phyloP scores from a whole-genome alignment of 2,797 vertebrate species.

The Acanthiza pusilla region DNA sequence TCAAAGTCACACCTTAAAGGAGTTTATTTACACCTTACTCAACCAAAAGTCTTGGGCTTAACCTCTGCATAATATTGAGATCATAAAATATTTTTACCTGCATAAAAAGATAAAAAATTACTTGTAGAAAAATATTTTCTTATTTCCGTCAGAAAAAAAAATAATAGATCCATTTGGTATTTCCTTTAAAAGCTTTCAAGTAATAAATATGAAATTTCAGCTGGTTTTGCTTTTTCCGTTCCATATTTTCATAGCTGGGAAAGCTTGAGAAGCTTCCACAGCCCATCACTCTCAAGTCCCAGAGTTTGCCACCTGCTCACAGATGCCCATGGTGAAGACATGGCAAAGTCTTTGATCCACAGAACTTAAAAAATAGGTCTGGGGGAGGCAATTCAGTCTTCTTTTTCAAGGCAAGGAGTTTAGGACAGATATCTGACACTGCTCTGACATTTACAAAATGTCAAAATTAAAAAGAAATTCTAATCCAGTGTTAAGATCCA shows the following conservation, averaged over 20 bases:
- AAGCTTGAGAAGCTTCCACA: not conserved
- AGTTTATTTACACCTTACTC: not conserved
- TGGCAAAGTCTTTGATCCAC: not conserved
- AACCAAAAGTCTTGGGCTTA: not conserved
- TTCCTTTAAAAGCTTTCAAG: not conserved
- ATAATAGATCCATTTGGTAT: not conserved
- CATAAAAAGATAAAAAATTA: not conserved
- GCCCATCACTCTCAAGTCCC: not conserved
- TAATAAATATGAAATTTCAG: not conserved
- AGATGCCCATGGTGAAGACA: not conserved
- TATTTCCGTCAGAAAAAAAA: not conserved
- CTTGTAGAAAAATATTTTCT: not conserved
- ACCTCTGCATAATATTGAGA: not conserved
- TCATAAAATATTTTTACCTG: not conserved
- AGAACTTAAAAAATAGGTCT: not conserved
- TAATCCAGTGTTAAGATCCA: too few species aligned
- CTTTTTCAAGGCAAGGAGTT: not conserved
- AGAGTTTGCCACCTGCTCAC: not conserved
- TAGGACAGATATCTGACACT: not conserved
- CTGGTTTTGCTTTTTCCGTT: not conserved
- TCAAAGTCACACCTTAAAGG: not conserved
- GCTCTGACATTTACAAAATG: not conserved
- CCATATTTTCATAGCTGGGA: not conserved
- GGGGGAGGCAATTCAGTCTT: accelerated
- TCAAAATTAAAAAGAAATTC: not conserved